Percentiles rank a stretch among this genome's conserved stretches.
phyloP scores from a whole-genome alignment of 2,113 vertebrate genomes.

The Sander lucioperca region DNA sequence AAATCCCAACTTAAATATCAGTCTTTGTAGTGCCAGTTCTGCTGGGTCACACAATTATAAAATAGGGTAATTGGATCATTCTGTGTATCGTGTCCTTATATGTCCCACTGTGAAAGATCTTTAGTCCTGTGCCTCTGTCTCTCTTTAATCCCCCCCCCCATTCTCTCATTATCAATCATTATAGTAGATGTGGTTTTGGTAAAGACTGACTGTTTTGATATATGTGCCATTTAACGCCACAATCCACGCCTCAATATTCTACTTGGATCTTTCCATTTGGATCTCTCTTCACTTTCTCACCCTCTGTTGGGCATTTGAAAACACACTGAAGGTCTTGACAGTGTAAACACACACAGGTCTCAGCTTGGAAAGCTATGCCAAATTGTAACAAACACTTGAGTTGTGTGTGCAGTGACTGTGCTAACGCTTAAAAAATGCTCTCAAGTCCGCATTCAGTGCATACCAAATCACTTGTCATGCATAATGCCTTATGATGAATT shows the following conservation, averaged over 20 bases:
- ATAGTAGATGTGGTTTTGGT: slow-evolving; percentile 47
- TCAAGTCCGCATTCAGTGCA: slow-evolving; percentile 52
- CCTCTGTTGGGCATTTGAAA: slow-evolving; percentile 39
- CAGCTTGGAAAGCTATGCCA: slow-evolving; percentile 35
- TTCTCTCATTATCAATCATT: slow-evolving; percentile 47
- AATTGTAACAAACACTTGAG: slow-evolving; percentile 48
- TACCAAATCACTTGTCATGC: slow-evolving; percentile 63
- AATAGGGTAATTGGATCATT: slow-evolving; percentile 46
- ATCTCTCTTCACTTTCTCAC: slow-evolving; percentile 25
- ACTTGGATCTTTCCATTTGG: slow-evolving; percentile 29
- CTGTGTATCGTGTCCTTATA: slow-evolving; percentile 51
- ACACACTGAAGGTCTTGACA: slow-evolving; percentile 48
- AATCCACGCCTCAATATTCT: slow-evolving; percentile 22
- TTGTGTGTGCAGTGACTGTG: slow-evolving; percentile 13
- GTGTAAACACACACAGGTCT: slow-evolving; percentile 54
- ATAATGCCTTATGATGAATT: slow-evolving; percentile 67
- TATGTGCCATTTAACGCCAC: slow-evolving; percentile 31
- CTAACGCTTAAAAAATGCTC: slow-evolving; percentile 62
- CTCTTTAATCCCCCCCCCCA: slow-evolving; percentile 1
- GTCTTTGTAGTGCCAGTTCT: slow-evolving; percentile 46
- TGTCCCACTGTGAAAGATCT: slow-evolving; percentile 31
- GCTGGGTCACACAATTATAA: slow-evolving; percentile 64
- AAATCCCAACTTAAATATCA: slow-evolving; percentile 69
- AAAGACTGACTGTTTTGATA: slow-evolving; percentile 34
- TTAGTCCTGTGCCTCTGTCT: slow-evolving; percentile 4